Percentiles rank a stretch among this genome's conserved stretches.
Evolutionary conservation across 2,888 invertebrate species (phyloP).

Genomic region (Platerodrilus igneus): DNA sequence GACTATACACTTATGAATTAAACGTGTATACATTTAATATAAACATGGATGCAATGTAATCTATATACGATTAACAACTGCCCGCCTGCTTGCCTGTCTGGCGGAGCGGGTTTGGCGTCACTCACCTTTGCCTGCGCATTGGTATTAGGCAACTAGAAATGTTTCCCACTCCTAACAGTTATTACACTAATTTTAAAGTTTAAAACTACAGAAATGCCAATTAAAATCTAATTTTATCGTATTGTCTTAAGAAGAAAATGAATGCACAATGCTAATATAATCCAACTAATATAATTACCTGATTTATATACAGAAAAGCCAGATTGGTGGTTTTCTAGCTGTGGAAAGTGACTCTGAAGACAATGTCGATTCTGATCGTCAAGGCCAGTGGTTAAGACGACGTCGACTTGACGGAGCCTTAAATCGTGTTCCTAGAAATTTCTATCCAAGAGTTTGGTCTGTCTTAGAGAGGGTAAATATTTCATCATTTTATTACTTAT

Average conservation of each 20-base stretch:
- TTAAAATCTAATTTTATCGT: neutral
- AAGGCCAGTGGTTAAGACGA: slow-evolving; percentile 96
- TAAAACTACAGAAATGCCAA: neutral
- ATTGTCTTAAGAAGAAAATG: too few relatives aligned
- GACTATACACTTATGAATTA: too few relatives aligned
- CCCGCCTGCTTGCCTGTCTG: too few relatives aligned
- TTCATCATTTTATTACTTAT: slow-evolving; percentile 26
- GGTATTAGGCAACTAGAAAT: too few relatives aligned
- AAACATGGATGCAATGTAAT: too few relatives aligned
- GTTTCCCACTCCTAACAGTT: too few relatives aligned
- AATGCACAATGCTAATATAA: slow-evolving; percentile 1
- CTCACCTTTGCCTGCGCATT: too few relatives aligned
- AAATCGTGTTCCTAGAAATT: slow-evolving; percentile 94
- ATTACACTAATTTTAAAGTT: too few relatives aligned
- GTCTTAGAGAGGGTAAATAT: slow-evolving; percentile 73
- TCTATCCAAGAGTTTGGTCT: slow-evolving; percentile 93
- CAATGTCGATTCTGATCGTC: slow-evolving; percentile 67
- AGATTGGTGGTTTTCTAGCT: slow-evolving; percentile 40
- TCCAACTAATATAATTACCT: neutral
- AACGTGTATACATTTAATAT: too few relatives aligned
- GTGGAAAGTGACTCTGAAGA: slow-evolving; percentile 49
- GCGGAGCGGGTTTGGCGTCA: too few relatives aligned
- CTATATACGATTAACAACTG: too few relatives aligned
- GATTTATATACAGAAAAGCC: slow-evolving; percentile 48
- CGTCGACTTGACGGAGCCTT: slow-evolving; percentile 93